Conservation (phyloP, 2,113 vertebrate species). For the Dicaeum eximium region DNA sequence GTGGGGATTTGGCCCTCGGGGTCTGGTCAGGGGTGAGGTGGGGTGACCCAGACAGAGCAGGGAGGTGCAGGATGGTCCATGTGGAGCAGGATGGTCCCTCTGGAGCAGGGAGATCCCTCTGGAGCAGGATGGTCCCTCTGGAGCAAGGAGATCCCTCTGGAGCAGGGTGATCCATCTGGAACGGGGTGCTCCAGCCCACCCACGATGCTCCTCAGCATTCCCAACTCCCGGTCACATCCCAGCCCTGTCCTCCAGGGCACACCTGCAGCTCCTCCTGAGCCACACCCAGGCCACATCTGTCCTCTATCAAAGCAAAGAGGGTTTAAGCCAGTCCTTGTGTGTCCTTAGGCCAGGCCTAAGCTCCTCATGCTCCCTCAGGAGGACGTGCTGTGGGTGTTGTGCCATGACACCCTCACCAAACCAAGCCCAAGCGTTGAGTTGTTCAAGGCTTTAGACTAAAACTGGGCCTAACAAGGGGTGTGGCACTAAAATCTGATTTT, state of each 20-base stretch:
- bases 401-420: not conserved
- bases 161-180: not conserved
- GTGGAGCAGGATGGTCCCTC: no score
- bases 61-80: not conserved
- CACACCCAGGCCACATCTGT: not conserved
- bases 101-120: no score
- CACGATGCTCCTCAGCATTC: not conserved
- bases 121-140: not conserved
- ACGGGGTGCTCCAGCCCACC: not conserved
- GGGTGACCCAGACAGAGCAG: not conserved
- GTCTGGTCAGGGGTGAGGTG: not conserved
- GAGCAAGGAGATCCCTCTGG: no score
- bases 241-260: accelerated
- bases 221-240: accelerated
- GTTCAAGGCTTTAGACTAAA: not conserved
- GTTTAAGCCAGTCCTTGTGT: not conserved
- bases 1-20: accelerated
- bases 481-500: not conserved
- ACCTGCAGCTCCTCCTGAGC: not conserved
- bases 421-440: accelerated
- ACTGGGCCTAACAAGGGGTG: not conserved
- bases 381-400: accelerated
- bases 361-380: accelerated
- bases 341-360: not conserved
- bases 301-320: not conserved